Evolutionary conservation across 2,113 vertebrate species (phyloP), one percentile per base, ranked within the genome.

Genomic region (Cricetomys ansorgei): DNA sequence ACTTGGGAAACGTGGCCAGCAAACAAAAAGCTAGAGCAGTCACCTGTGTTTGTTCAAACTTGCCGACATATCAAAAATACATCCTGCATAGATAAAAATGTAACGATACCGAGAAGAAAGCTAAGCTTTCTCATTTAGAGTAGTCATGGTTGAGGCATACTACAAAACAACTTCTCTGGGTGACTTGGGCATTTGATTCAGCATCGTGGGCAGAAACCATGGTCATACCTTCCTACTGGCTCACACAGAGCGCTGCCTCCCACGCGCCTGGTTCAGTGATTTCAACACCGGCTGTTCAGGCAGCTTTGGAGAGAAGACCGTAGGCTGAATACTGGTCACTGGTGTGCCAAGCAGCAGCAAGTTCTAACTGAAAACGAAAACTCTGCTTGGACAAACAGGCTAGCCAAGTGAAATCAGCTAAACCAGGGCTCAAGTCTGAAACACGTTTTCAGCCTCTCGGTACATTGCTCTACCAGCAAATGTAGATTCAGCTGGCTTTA

Each of bases 281-380:
- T 96, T 95, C 93, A 87, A 45, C 90, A 92, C 95, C 85, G 55
- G 95, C 95, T 98, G 87, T 91, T 97, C 67, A 15, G 97, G 91
- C 93, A 96, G 87, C 76, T 86, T 57, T 57, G 9, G 2, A 93
- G 89, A 91, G 37, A 77, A 97, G 87, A 83, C 91, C 45, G 27
- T 12, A 83, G 80, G 80, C 55, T 64, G 45, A 88, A 45, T 81
- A 15, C 12, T 48, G 88, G 89, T 84, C 91, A 91, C 81, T 21
- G 19, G 43, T 50, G 5, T 6, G 3, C 55, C 81, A 92, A 94
- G 72, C 0, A 72, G 70, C 80, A 70, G 10, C 57, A 19, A 23
- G 45, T 64, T 93, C 67, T 76, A 59, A 37, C 70, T 40, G 12
- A 62, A 89, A 83, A 70, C 40, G 40, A 67, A 76, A 89, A 77